Percentiles rank a stretch among this genome's conserved stretches.
Evolutionary conservation across 2,797 vertebrate species (phyloP).

Genomic region (Psittacula derbiana): DNA sequence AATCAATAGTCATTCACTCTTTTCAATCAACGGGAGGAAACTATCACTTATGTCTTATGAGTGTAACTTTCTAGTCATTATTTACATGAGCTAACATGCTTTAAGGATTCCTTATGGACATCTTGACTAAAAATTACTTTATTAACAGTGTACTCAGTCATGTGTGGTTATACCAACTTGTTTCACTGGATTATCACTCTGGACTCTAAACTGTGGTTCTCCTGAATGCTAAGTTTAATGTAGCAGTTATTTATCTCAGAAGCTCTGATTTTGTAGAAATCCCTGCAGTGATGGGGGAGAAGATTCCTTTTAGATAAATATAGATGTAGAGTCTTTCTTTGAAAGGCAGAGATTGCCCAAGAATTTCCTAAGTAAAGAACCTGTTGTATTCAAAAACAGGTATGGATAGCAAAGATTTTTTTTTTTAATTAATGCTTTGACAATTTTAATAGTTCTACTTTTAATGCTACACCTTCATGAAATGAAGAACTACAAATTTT

Average conservation of each 20-base stretch:
- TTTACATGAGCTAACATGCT: not conserved
- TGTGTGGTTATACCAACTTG: not conserved
- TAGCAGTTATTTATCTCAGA: not conserved
- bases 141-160: not conserved
- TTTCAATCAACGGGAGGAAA: not conserved
- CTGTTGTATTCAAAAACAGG: not conserved
- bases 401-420: not conserved
- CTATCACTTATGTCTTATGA: not conserved
- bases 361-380: not conserved
- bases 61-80: not conserved
- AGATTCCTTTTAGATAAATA: slow-evolving; percentile 27
- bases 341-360: not conserved
- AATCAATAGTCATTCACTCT: not conserved
- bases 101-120: not conserved
- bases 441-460: not conserved
- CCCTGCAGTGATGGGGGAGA: not conserved
- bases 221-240: not conserved
- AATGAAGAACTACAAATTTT: not conserved
- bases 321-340: not conserved
- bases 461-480: not conserved
- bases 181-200: not conserved
- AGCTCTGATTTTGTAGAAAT: slow-evolving; percentile 14
- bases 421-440: not conserved
- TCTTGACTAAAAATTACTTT: not conserved
- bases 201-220: not conserved